Evolutionary conservation across 92 coral and sea anemone species (phyloP), one percentile per base, ranked within the genome.

Genomic region (Phymanthus crucifer): DNA sequence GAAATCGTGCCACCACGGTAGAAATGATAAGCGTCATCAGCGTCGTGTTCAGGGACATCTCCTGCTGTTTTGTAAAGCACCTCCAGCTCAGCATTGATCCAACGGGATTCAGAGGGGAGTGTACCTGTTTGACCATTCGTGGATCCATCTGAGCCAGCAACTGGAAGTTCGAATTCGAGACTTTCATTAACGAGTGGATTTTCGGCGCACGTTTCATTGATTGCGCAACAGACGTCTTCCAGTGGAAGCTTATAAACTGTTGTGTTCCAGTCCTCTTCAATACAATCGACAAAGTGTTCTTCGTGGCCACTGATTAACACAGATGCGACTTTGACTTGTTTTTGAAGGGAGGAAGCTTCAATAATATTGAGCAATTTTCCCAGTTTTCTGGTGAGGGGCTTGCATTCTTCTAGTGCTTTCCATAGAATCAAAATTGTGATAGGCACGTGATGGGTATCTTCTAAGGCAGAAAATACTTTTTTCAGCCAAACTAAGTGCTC

Each of bases 1-100:
- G 94, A 90, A 45, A 90, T 87, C 21, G 74, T 70, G 0, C 94
- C 94, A 13, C 94, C 94, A 8, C 94, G 90, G 40, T 87, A 90
- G 57, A 90, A 90, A 66, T 90, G 93, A 18, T 47, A 27, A 6
- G 91, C 91, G 79, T 87, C 91, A 3, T 80, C 68, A 0, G 40
- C 56, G 1, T 72, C 91, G 38, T 24, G 48, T 46, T 72, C 78
- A 26, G 94, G 91, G 2, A 10, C 73, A 19, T 77, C 82, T 67
- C 91, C 91, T 8, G 48, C 74, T 19, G 94, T 86, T 0, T 35
- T 54, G 47, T 83, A 90, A 32, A 90, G 84, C 5, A 90, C 88
- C 4, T 68, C 80, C 68, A 86, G 75, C 24, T 83, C 94, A 24
- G 88, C 66, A 76, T 75, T 65, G n/a, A 86, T 70, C 94, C 91